Evolutionary conservation across 2,888 invertebrate genomes (phyloP).

Genomic region (Nasonovia ribisnigri): DNA sequence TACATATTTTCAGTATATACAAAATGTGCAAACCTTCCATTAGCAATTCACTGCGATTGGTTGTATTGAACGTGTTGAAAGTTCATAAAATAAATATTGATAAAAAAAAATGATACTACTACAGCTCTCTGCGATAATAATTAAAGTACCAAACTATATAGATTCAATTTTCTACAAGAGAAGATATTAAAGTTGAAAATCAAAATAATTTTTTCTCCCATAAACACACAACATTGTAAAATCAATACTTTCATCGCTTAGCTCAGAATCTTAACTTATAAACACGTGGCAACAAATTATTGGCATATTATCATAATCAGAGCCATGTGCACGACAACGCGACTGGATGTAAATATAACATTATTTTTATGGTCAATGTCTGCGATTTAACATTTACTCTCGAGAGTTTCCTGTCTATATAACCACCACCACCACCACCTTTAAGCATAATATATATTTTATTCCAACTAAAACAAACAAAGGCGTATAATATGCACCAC

Average conservation of each 20-base stretch:
- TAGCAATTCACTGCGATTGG: no score
- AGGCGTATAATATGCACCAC: neutral
- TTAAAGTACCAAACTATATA: no score
- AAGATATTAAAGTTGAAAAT: no score
- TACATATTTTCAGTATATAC: no score
- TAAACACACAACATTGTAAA: neutral
- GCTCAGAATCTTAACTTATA: neutral
- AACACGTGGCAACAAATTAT: neutral
- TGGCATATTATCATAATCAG: neutral
- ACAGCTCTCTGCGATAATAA: no score
- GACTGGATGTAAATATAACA: neutral
- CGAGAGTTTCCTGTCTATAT: neutral
- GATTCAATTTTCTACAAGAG: no score
- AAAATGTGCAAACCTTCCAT: no score
- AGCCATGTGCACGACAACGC: neutral
- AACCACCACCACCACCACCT: neutral
- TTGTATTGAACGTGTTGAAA: no score
- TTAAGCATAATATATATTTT: neutral
- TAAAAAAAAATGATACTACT: no score
- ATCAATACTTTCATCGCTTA: neutral
- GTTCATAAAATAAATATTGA: no score
- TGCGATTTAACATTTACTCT: neutral
- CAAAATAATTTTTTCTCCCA: no score
- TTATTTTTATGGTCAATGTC: neutral
- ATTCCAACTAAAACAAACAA: neutral